Conservation (phyloP, 2,113 vertebrate genomes). For the Gorsachius goisagi region DNA sequence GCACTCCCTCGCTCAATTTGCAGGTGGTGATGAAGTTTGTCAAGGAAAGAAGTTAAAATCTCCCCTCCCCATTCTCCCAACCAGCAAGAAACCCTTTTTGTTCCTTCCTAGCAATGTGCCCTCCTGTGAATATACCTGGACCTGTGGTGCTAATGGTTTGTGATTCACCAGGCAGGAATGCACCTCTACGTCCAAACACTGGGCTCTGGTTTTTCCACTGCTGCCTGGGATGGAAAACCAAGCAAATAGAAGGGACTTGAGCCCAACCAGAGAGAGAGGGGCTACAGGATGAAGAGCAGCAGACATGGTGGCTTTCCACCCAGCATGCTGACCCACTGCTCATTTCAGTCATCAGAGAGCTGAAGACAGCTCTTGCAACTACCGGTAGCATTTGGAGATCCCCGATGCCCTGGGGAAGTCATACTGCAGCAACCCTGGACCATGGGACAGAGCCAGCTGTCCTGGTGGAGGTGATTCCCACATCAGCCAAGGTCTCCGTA, state of each 20-base stretch:
- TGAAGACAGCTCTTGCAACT: background rate
- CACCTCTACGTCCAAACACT: background rate
- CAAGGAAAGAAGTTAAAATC: background rate
- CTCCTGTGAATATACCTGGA: background rate
- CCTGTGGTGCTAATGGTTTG: background rate
- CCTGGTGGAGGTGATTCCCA: background rate
- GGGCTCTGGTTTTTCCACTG: background rate
- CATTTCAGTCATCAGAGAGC: background rate
- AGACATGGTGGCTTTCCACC: background rate
- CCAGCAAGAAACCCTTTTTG: background rate
- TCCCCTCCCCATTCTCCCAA: background rate
- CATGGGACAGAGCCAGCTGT: background rate
- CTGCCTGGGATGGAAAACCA: background rate
- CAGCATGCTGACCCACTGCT: background rate
- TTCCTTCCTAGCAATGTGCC: background rate
- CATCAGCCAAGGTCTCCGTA: background rate
- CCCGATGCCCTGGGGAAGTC: background rate
- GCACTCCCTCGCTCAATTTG: background rate
- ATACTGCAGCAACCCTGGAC: background rate
- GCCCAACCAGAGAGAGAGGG: background rate
- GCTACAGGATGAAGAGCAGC: background rate
- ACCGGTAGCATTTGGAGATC: background rate
- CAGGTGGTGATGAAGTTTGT: background rate
- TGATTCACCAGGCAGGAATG: slow-evolving; percentile 24
- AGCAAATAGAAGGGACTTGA: background rate